Percentiles rank a stretch among this genome's conserved stretches.
These are phyloP conservation scores for Proisotoma minuta DNA, from an alignment of 2,888 invertebrate genomes.

Conservation along the genomic window DNA sequence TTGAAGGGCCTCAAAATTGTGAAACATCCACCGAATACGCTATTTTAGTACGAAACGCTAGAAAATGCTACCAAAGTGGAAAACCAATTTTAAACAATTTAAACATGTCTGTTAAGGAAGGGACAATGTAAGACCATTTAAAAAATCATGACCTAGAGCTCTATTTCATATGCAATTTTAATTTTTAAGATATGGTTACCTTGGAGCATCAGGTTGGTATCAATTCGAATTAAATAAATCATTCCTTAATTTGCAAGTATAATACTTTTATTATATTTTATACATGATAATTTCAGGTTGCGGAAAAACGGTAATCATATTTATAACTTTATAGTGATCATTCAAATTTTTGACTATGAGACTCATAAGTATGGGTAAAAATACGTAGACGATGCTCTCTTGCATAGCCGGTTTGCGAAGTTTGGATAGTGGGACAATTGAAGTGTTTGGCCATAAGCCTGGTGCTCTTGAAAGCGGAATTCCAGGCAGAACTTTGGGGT, in stretches of 20 bases:
- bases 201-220: not conserved
- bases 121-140: constrained; percentile 78
- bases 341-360: no score
- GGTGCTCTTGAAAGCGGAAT: not conserved
- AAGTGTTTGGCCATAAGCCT: not conserved
- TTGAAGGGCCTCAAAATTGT: no score
- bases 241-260: no score
- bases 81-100: constrained; percentile 81
- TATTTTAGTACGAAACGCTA: constrained; percentile 59
- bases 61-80: constrained; percentile 81
- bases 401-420: not conserved
- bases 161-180: not conserved
- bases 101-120: constrained; percentile 87
- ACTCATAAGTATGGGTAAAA: not conserved
- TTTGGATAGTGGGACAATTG: not conserved
- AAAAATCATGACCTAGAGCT: not conserved
- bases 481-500: not conserved
- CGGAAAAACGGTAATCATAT: no score
- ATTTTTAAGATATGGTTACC: not conserved
- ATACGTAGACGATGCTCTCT: not conserved
- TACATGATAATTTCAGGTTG: no score
- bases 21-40: no score
- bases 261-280: no score
- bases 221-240: no score
- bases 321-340: no score